Evolutionary conservation across 1,140 invertebrate genomes (phyloP).

Genomic region (Eciton burchellii): DNA sequence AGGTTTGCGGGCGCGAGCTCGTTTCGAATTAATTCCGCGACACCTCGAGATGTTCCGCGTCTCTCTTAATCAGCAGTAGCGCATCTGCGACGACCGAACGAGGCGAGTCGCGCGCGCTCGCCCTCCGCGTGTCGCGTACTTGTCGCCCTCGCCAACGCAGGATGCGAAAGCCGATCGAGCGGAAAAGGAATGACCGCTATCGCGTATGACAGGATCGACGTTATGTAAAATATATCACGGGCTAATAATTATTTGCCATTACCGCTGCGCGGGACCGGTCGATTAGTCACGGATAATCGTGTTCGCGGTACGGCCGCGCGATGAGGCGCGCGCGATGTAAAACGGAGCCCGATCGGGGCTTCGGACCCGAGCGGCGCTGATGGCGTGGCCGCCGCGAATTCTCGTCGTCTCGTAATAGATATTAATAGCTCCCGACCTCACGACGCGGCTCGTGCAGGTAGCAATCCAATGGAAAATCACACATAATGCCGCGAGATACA

Average conservation of each 20-base stretch:
- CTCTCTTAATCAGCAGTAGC: slow-evolving; percentile 35
- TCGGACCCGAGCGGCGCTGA: background rate
- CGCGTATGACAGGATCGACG: slow-evolving; percentile 47
- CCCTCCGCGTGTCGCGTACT: slow-evolving; percentile 7
- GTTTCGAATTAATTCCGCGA: slow-evolving; percentile 30
- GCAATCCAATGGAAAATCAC: slow-evolving; percentile 64
- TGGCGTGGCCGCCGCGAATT: slow-evolving; percentile 11
- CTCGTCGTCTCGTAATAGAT: slow-evolving; percentile 57
- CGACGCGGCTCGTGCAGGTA: slow-evolving; percentile 40
- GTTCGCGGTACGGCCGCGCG: slow-evolving; percentile 35
- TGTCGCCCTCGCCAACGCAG: slow-evolving; percentile 43
- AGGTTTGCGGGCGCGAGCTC: background rate
- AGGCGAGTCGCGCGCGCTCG: background rate
- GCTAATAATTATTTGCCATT: slow-evolving; percentile 58
- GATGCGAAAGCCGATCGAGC: slow-evolving; percentile 58
- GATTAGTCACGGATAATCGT: slow-evolving; percentile 66
- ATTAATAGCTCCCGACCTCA: slow-evolving; percentile 66
- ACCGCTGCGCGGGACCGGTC: slow-evolving; percentile 30
- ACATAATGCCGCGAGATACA: slow-evolving; percentile 45
- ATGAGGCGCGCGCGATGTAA: slow-evolving; percentile 5
- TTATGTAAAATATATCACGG: slow-evolving; percentile 59
- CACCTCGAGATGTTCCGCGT: background rate
- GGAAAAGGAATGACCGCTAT: slow-evolving; percentile 44
- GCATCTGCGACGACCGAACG: too few species aligned
- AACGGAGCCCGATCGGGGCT: slow-evolving; percentile 57